phyloP scores from a whole-genome alignment of 53 echinoderm and acorn worm genomes.

The Glandiceps talaboti region DNA sequence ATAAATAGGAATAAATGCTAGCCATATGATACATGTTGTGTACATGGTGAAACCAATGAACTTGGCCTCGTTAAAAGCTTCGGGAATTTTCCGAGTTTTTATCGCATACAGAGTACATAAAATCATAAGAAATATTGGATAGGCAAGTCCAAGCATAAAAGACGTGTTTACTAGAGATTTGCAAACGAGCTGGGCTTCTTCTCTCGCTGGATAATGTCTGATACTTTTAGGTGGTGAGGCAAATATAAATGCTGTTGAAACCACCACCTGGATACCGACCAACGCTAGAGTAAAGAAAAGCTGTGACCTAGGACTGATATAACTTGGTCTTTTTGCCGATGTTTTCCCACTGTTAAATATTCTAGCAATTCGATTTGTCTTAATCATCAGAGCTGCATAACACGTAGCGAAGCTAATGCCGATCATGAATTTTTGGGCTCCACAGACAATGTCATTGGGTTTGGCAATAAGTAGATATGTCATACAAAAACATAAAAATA shows the following conservation, averaged over 20 bases:
- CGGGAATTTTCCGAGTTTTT: slow-evolving; percentile 76
- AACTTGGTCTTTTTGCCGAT: slow-evolving; percentile 69
- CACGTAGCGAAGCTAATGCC: slow-evolving; percentile 63
- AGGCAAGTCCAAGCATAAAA: slow-evolving; percentile 56
- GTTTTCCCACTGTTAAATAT: slow-evolving; percentile 75
- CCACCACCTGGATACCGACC: slow-evolving; percentile 48
- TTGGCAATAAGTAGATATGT: slow-evolving; percentile 37
- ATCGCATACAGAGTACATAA: slow-evolving; percentile 81
- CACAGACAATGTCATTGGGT: slow-evolving; percentile 41
- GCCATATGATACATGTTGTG: slow-evolving; percentile 84
- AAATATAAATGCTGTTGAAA: slow-evolving; percentile 46
- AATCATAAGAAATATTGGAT: slow-evolving; percentile 65
- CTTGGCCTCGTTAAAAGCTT: slow-evolving; percentile 86
- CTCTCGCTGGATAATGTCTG: slow-evolving; percentile 19
- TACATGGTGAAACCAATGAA: slow-evolving; percentile 84
- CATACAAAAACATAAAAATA: slow-evolving; percentile 65
- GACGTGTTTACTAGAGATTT: slow-evolving; percentile 43
- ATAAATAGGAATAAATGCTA: slow-evolving; percentile 81
- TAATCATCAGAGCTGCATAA: slow-evolving; percentile 75
- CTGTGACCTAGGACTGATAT: slow-evolving; percentile 79
- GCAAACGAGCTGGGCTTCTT: slow-evolving; percentile 50
- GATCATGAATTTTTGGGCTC: slow-evolving; percentile 64
- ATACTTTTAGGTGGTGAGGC: slow-evolving; percentile 47
- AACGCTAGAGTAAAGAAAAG: slow-evolving; percentile 62
- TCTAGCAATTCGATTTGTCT: slow-evolving; percentile 82